Conservation (phyloP, 1,140 invertebrate species). For the Agraylea sexmaculata region DNA sequence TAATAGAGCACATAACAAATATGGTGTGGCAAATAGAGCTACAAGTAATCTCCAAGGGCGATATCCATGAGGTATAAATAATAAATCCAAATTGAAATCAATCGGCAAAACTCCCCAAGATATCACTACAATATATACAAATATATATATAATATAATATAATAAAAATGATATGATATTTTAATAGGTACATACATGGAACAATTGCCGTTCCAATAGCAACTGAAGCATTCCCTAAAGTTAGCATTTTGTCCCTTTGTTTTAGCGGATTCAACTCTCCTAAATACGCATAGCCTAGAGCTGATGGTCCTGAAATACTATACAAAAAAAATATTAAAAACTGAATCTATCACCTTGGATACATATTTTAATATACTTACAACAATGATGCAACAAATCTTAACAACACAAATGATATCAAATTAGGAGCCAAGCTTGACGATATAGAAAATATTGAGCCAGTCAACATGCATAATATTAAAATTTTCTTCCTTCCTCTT, state of each 20-base stretch:
- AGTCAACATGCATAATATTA: conserved; percentile 8
- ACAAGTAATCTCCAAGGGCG: conserved; percentile 50
- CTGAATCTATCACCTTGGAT: neutral
- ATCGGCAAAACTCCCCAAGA: conserved; percentile 45
- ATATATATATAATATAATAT: conserved; percentile 2
- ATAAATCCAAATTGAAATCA: conserved; percentile 24
- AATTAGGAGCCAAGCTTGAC: conserved; percentile 9
- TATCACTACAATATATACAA: conserved; percentile 28
- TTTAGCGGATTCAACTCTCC: conserved; percentile 44
- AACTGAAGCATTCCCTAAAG: conserved; percentile 45
- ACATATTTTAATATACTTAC: conserved; percentile 11
- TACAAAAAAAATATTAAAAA: conserved; percentile 13
- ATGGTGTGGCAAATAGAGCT: conserved; percentile 36
- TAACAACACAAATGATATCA: conserved; percentile 9
- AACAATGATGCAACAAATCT: conserved; percentile 13
- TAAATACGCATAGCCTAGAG: conserved; percentile 44
- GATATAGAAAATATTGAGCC: conserved; percentile 9
- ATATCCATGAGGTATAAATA: conserved; percentile 27
- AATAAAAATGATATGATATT: neutral
- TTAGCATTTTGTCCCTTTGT: conserved; percentile 14
- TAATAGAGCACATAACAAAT: conserved; percentile 34
- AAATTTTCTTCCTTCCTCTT: conserved; percentile 10
- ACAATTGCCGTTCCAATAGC: conserved; percentile 44
- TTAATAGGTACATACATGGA: conserved; percentile 32
- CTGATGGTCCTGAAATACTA: conserved; percentile 43